A percentile compares a stretch with the other conserved stretches of the same genome.
phyloP scores from a whole-genome alignment of 2,888 invertebrate genomes.

The Carcina quercana region DNA sequence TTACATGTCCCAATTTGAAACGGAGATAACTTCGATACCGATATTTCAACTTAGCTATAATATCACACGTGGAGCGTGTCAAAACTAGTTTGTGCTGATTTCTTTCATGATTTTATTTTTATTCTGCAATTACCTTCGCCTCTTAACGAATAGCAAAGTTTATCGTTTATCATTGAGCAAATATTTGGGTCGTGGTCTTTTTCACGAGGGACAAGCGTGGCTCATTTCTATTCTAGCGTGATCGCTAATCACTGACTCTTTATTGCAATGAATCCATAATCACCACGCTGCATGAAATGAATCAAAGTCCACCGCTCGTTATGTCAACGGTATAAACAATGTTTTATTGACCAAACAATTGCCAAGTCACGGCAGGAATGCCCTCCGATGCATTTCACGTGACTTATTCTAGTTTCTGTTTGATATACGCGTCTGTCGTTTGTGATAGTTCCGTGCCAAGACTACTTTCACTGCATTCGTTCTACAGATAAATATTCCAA shows the following conservation, averaged over 20 bases:
- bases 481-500: constrained; percentile 30
- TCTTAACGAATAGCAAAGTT: constrained; percentile 30
- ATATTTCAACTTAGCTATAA: constrained; percentile 12
- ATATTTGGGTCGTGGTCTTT: constrained; percentile 43
- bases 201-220: constrained; percentile 35
- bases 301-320: constrained; percentile 10
- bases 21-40: constrained; percentile 15
- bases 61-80: no score
- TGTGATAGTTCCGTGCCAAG: constrained; percentile 42
- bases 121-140: constrained; percentile 18
- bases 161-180: constrained; percentile 28
- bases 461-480: constrained; percentile 40
- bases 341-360: constrained; percentile 24
- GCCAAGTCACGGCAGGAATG: constrained; percentile 30
- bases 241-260: constrained; percentile 19
- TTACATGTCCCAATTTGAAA: constrained; percentile 27
- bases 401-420: constrained; percentile 12
- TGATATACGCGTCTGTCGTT: constrained; percentile 29
- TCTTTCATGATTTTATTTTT: constrained; percentile 7
- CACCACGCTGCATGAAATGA: constrained; percentile 22
- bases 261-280: no score
- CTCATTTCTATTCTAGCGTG: constrained; percentile 19
- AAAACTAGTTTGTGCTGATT: no score
- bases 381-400: constrained; percentile 32
- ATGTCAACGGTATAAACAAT: constrained; percentile 11